Evolutionary conservation across 2,797 vertebrate species (phyloP).

Genomic region (Cichlasoma orientale): DNA sequence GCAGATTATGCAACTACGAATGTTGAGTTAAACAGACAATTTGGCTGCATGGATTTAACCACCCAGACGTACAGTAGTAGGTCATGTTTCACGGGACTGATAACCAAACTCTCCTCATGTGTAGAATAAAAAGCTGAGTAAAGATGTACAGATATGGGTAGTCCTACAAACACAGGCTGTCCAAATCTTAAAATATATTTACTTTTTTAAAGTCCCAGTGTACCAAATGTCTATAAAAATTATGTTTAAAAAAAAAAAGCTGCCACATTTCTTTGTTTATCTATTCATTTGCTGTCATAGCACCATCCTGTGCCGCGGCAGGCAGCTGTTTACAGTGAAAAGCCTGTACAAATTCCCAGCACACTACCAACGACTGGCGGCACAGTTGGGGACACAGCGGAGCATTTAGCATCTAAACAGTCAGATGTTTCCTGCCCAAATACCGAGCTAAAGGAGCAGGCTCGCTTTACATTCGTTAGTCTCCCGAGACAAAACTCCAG

Average conservation of each 20-base stretch:
- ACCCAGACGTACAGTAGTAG: not conserved
- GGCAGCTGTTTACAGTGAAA: not conserved
- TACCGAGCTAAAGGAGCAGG: not conserved
- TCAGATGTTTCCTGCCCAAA: not conserved
- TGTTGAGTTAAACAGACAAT: slow-evolving; percentile 10
- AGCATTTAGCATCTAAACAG: not conserved
- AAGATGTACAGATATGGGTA: not conserved
- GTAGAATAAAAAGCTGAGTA: not conserved
- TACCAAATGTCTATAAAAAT: not conserved
- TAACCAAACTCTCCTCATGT: not conserved
- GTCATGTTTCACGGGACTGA: slow-evolving; percentile 1
- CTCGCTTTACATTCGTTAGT: not conserved
- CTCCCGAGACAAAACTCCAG: not conserved
- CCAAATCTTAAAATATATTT: too few species aligned
- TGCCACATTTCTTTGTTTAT: not conserved
- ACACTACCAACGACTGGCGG: not conserved
- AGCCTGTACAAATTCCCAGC: not conserved
- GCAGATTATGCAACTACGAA: slow-evolving; percentile 32
- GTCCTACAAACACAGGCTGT: not conserved
- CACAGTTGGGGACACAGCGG: not conserved
- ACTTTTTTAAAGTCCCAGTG: not conserved
- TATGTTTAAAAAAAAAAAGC: not conserved
- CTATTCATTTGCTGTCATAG: not conserved
- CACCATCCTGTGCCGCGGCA: not conserved
- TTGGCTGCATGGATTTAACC: slow-evolving; percentile 21